A percentile compares a stretch with the other conserved stretches of the same genome.
These are phyloP conservation scores for Tenthredo mesomela DNA, from an alignment of 2,888 invertebrate genomes.

Conservation along the genomic window DNA sequence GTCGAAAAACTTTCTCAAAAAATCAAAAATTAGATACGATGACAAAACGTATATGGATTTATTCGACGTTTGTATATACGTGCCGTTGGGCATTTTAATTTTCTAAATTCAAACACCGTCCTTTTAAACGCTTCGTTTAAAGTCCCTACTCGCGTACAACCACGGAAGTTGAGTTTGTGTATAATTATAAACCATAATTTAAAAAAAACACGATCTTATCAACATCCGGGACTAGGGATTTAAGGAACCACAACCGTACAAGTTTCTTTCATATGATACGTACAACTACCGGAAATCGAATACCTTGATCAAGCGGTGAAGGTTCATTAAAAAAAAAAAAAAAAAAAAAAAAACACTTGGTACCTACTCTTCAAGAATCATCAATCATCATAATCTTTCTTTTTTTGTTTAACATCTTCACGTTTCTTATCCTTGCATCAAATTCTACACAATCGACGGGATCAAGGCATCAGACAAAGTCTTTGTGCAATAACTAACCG, in stretches of 20 bases:
- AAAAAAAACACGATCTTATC: constrained; percentile 33
- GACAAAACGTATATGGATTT: neutral
- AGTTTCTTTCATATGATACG: neutral
- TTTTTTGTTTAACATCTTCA: neutral
- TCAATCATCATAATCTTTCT: neutral
- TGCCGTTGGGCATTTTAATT: constrained; percentile 7
- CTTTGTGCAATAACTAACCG: neutral
- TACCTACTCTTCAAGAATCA: neutral
- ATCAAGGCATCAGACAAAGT: neutral
- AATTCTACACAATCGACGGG: neutral
- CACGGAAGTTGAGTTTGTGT: constrained; percentile 6
- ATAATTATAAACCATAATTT: constrained; percentile 23
- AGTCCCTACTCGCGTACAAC: constrained; percentile 6
- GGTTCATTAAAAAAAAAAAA: neutral
- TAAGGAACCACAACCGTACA: neutral
- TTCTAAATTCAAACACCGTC: neutral
- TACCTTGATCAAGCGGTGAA: neutral
- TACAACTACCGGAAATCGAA: constrained; percentile 26
- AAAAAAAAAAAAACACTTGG: neutral
- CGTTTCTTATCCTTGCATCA: neutral
- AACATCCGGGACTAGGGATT: constrained; percentile 27
- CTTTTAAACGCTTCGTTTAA: constrained; percentile 14
- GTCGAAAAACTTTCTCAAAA: neutral
- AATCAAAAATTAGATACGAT: neutral
- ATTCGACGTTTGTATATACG: neutral